Percentiles rank a stretch among this genome's conserved stretches.
Conservation (phyloP, 2,888 invertebrate species). For the Venusia cambrica region DNA sequence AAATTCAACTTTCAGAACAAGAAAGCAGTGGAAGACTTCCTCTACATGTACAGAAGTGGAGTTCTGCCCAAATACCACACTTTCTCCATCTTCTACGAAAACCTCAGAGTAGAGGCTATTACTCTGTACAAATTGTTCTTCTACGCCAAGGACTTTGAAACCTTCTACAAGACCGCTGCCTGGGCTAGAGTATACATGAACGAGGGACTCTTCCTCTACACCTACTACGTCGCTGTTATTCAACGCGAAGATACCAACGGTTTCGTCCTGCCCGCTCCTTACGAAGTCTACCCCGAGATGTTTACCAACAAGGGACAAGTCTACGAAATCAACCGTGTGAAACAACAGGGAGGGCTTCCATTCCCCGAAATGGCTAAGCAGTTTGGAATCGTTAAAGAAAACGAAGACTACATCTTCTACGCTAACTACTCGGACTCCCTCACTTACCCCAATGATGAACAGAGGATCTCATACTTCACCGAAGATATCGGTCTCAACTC, state of each 20-base stretch:
- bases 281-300: slow-evolving; percentile 84
- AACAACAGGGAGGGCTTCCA: slow-evolving; percentile 57
- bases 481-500: slow-evolving; percentile 86
- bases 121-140: slow-evolving; percentile 81
- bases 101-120: slow-evolving; percentile 69
- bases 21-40: slow-evolving; percentile 62
- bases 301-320: slow-evolving; percentile 83
- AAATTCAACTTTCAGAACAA: slow-evolving; percentile 26
- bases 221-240: slow-evolving; percentile 79
- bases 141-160: slow-evolving; percentile 82
- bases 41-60: slow-evolving; percentile 60
- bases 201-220: slow-evolving; percentile 83
- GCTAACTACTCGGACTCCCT: slow-evolving; percentile 81
- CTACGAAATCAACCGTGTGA: slow-evolving; percentile 59
- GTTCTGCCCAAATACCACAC: slow-evolving; percentile 70
- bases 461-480: slow-evolving; percentile 84
- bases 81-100: slow-evolving; percentile 75
- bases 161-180: slow-evolving; percentile 81
- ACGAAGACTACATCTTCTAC: slow-evolving; percentile 68
- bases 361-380: slow-evolving; percentile 51
- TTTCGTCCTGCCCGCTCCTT: slow-evolving; percentile 83
- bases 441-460: slow-evolving; percentile 79
- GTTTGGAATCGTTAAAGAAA: slow-evolving; percentile 62
- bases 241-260: slow-evolving; percentile 80
- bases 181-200: slow-evolving; percentile 82